Percentiles rank a stretch among this genome's conserved stretches.
Conservation (phyloP, 2,113 vertebrate genomes). For the Mungos mungo region DNA sequence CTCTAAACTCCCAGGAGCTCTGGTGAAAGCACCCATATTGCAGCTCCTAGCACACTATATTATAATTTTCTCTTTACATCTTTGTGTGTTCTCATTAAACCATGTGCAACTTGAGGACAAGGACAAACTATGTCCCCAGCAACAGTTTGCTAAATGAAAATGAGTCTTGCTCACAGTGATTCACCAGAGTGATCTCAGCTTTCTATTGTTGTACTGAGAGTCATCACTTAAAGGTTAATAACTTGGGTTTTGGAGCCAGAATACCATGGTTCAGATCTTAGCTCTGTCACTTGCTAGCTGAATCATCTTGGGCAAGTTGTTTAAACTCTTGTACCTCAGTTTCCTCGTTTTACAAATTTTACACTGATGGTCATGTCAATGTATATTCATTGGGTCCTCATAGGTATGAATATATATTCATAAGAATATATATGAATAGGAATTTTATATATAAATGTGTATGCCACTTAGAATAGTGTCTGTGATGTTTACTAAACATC, state of each 20-base stretch:
- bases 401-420: neutral
- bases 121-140: neutral
- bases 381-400: neutral
- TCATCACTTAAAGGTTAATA: neutral
- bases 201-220: neutral
- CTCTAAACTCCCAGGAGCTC: neutral
- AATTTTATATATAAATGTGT: neutral
- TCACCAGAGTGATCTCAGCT: neutral
- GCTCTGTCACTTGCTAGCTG: neutral
- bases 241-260: neutral
- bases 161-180: neutral
- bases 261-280: neutral
- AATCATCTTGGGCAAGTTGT: neutral
- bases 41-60: neutral
- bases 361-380: neutral
- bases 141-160: neutral
- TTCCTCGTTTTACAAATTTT: neutral
- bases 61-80: neutral
- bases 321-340: neutral
- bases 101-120: neutral
- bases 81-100: neutral
- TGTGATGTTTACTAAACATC: neutral
- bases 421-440: neutral
- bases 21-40: accelerated
- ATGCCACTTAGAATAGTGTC: neutral